Percentiles rank a stretch among this genome's conserved stretches.
Conservation (phyloP, 2,888 invertebrate genomes). For the Ephialtes manifestator region DNA sequence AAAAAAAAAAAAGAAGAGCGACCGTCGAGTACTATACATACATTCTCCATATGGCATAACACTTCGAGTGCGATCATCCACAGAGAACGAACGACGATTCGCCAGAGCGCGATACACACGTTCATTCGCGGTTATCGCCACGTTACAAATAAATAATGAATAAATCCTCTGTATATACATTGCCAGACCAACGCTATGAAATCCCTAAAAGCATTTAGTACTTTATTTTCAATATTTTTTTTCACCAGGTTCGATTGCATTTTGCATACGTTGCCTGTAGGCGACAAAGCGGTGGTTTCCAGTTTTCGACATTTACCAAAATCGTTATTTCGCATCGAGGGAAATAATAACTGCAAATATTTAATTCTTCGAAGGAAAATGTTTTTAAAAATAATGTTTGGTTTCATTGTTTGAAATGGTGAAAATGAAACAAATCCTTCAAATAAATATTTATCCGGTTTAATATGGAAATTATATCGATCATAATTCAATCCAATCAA, state of each 20-base stretch:
- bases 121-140: constrained; percentile 33
- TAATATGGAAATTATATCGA: no score
- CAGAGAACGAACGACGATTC: constrained; percentile 22
- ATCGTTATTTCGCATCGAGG: background rate
- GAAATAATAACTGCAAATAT: no score
- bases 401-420: no score
- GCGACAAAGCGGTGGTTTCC: background rate
- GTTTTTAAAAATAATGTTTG: no score
- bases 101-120: constrained; percentile 10
- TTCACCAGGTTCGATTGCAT: background rate
- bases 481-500: no score
- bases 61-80: constrained; percentile 9
- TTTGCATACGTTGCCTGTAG: background rate
- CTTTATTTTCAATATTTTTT: background rate
- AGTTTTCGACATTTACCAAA: background rate
- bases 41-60: constrained; percentile 7
- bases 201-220: constrained; percentile 36
- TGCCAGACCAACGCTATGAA: background rate
- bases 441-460: no score
- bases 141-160: constrained; percentile 48
- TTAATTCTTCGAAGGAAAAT: no score
- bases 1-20: constrained; percentile 3
- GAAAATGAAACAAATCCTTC: no score
- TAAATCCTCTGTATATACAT: constrained; percentile 7
- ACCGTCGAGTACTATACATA: constrained; percentile 10